Evolutionary conservation across 2,888 invertebrate species (phyloP).

Genomic region (Protula sp.): DNA sequence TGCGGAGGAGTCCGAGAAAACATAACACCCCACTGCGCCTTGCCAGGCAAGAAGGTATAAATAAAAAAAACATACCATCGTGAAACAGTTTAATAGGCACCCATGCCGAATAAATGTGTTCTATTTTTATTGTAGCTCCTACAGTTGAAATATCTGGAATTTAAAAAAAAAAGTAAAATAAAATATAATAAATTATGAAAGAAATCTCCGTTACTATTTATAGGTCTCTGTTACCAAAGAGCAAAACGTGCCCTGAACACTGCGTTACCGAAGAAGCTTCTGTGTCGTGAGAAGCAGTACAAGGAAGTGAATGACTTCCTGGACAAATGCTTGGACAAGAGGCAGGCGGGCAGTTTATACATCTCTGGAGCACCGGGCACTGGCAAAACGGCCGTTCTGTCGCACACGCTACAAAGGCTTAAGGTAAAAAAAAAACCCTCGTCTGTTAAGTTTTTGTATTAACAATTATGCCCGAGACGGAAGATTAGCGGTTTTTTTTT

Average conservation of each 20-base stretch:
- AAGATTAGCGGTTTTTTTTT: too few species aligned
- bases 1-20: too few species aligned
- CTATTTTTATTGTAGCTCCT: too few species aligned
- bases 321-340: slow-evolving; percentile 61
- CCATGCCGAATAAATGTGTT: too few species aligned
- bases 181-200: too few species aligned
- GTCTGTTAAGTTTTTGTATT: background rate
- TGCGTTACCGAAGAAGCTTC: slow-evolving; percentile 55
- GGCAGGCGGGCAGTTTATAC: slow-evolving; percentile 76
- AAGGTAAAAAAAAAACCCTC: slow-evolving; percentile 59
- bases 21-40: background rate
- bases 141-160: too few species aligned
- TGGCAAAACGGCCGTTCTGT: slow-evolving; percentile 87
- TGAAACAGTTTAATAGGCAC: too few species aligned
- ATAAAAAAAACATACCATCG: too few species aligned
- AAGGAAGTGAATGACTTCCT: slow-evolving; percentile 67
- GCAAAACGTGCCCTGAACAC: slow-evolving; percentile 59
- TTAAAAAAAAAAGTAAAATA: too few species aligned
- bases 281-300: slow-evolving; percentile 75
- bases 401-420: slow-evolving; percentile 65
- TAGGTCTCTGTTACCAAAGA: slow-evolving; percentile 36
- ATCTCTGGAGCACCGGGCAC: slow-evolving; percentile 96
- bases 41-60: background rate
- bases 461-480: background rate
- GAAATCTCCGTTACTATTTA: background rate